phyloP scores from a whole-genome alignment of 2,797 vertebrate species.

The Phalanger gymnotis region DNA sequence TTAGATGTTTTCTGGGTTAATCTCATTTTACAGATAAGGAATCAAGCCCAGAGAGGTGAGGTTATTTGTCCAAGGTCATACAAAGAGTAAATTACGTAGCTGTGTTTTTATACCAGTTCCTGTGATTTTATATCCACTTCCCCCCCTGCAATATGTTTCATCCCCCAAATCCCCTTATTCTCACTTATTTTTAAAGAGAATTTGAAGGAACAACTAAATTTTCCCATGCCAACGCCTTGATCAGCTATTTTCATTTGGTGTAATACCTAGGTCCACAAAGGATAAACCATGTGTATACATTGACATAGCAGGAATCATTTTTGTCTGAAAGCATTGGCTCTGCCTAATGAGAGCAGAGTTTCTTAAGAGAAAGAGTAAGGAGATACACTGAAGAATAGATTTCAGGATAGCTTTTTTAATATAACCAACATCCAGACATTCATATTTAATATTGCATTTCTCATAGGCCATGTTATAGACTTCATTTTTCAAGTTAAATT shows the following conservation, averaged over 20 bases:
- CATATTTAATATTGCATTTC: background rate
- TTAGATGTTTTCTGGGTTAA: background rate
- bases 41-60: background rate
- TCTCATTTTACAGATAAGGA: background rate
- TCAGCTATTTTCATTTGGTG: background rate
- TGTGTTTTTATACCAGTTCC: background rate
- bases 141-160: background rate
- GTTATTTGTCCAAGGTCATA: background rate
- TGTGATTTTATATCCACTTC: background rate
- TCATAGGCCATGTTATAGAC: background rate
- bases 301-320: background rate
- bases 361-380: background rate
- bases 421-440: background rate
- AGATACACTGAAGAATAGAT: background rate
- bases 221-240: background rate
- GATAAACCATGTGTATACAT: background rate
- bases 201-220: background rate
- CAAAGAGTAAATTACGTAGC: background rate
- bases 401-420: background rate
- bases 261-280: background rate
- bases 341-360: background rate
- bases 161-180: background rate
- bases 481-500: background rate
- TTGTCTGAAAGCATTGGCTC: background rate
- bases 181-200: background rate